Evolutionary conservation across 1,140 invertebrate species (phyloP).

Genomic region (Helicoverpa armigera): DNA sequence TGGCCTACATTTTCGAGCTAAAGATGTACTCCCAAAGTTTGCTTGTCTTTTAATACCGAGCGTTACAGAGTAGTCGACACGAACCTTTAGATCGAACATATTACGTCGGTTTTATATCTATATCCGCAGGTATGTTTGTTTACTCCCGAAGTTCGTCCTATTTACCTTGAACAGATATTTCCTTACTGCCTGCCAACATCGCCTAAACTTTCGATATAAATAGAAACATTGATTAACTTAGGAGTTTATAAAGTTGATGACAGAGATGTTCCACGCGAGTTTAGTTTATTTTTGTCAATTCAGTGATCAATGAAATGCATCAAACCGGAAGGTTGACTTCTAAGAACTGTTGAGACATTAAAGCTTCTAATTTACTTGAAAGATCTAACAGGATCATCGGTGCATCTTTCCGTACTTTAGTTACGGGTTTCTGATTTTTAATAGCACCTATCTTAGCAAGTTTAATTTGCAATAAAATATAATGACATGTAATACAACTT

Average conservation of each 20-base stretch:
- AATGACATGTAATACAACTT: background rate
- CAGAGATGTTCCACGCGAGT: no score
- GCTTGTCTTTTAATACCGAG: no score
- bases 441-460: background rate
- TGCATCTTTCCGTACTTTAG: slow-evolving; percentile 1
- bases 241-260: background rate
- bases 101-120: slow-evolving; percentile 1
- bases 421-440: slow-evolving; percentile 9
- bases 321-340: background rate
- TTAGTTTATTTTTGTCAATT: no score
- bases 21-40: no score
- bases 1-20: no score
- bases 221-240: background rate
- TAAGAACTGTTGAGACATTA: slow-evolving; percentile 10
- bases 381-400: slow-evolving; percentile 18
- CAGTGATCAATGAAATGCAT: background rate
- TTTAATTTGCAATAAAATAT: slow-evolving; percentile 20
- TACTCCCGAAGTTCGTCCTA: slow-evolving; percentile 13
- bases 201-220: background rate
- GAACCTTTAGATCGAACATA: background rate
- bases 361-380: background rate
- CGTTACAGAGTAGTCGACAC: no score
- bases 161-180: background rate
- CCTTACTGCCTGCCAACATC: no score
- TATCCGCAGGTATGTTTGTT: background rate